Conservation (phyloP, 2,888 invertebrate genomes). For the Spisula subtruncata region DNA sequence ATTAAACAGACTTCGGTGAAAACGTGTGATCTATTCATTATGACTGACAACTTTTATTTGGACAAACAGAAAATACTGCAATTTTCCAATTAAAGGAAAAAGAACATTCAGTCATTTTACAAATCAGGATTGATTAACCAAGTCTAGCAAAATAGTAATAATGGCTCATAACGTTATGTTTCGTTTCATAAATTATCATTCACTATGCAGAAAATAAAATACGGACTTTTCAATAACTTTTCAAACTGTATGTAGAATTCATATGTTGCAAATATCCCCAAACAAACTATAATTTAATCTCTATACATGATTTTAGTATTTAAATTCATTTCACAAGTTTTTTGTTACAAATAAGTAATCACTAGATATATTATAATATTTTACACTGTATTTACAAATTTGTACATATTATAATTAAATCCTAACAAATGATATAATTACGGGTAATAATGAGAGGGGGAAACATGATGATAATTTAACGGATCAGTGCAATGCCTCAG, state of each 20-base stretch:
- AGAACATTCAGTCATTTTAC: too few species aligned
- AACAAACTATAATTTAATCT: conserved; percentile 51
- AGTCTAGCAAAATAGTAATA: neutral
- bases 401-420: conserved; percentile 60
- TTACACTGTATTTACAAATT: conserved; percentile 72
- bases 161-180: neutral
- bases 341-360: conserved; percentile 57
- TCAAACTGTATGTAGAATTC: neutral
- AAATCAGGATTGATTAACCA: too few species aligned
- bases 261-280: neutral
- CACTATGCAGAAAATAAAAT: too few species aligned
- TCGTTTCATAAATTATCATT: neutral
- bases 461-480: neutral
- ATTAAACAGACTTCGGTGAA: too few species aligned
- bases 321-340: conserved; percentile 35
- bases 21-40: too few species aligned
- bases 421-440: conserved; percentile 53
- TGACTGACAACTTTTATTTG: too few species aligned
- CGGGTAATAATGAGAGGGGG: conserved; percentile 2
- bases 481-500: neutral
- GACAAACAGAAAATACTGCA: too few species aligned
- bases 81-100: too few species aligned
- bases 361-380: conserved; percentile 70
- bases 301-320: conserved; percentile 62
- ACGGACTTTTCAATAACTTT: too few species aligned